Evolutionary conservation across 92 coral and sea anemone species (phyloP), one percentile per base, ranked within the genome.

Genomic region (Actinostola sp.): DNA sequence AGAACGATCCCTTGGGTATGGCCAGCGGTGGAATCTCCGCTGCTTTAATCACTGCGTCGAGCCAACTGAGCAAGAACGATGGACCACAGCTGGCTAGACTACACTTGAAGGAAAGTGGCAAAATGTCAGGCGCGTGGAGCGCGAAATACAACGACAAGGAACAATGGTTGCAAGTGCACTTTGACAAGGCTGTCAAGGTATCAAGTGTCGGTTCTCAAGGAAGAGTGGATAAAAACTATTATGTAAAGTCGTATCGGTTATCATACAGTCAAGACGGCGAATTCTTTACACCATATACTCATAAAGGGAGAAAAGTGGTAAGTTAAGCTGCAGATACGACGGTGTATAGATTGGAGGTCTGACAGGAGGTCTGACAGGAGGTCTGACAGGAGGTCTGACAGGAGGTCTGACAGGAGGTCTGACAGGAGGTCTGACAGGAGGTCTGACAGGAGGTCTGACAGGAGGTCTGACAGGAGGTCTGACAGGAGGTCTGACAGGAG

Each of bases 41-140:
- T 59, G 51, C 76, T 4, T 66, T 87, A 1, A 84, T 89, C 41
- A 70, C 86, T 9, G 89, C 63, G 8, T 79, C 84, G 32, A 89
- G 93, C 27, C 80, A 84, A 24, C 78, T 82, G 70, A 88, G 82
- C 74, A 75, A 42, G 3, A 70, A 89, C 67, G 77, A 84, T 60
- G 87, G 93, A 29, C 89, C 89, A n/a, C 79, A 71, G 17, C 73
- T 88, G 29, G 93, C 87, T 73, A 83, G 93, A 21, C 83, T 89
- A 19, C 66, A 89, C 35, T 13, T 56, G 15, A 68, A 67, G 15
- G 42, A 23, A 16, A 56, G 45, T 1, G 89, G 89, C 2, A 64
- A 27, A 36, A 80, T 80, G 21, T 34, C 26, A 12, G 93, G 89
- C 3, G 87, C 87, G 1, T 89, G 93, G 93, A 84, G 86, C 21